Percentiles rank a stretch among this genome's conserved stretches.
These are phyloP conservation scores for Drosophila formosana DNA, from an alignment of 2,888 invertebrate genomes.

Conservation along the genomic window DNA sequence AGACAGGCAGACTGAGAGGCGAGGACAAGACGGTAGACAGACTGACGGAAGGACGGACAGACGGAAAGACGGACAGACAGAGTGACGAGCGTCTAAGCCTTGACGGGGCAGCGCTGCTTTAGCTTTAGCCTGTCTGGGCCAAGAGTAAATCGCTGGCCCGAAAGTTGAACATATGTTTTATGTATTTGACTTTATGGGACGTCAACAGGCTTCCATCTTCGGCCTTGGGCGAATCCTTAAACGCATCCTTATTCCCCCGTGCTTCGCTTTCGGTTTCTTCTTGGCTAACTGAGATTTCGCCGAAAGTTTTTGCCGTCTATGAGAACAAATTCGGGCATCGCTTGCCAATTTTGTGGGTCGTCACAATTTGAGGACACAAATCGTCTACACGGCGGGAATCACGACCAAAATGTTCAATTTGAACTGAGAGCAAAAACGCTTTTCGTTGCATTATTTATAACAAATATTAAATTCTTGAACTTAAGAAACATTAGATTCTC, in stretches of 20 bases:
- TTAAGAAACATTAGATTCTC: too few species aligned
- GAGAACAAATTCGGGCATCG: constrained; percentile 18
- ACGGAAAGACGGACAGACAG: background rate
- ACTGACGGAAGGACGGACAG: constrained; percentile 10
- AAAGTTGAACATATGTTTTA: constrained; percentile 58
- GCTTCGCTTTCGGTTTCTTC: background rate
- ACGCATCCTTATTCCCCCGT: background rate
- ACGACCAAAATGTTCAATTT: too few species aligned
- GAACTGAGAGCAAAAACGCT: too few species aligned
- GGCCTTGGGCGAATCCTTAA: background rate
- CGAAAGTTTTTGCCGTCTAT: constrained; percentile 35
- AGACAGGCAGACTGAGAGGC: background rate
- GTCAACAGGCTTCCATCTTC: constrained; percentile 48
- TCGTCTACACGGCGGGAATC: too few species aligned
- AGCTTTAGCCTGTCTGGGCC: constrained; percentile 39
- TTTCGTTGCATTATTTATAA: too few species aligned
- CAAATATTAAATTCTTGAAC: too few species aligned
- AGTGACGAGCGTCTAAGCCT: constrained; percentile 33
- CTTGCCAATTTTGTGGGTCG: constrained; percentile 17
- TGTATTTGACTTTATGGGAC: constrained; percentile 55
- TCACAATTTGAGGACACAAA: constrained; percentile 10
- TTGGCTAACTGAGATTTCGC: constrained; percentile 27
- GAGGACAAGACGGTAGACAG: constrained; percentile 10
- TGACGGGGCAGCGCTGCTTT: constrained; percentile 31
- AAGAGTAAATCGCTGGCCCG: constrained; percentile 54